A percentile compares a stretch with the other conserved stretches of the same genome.
Conservation (phyloP, 2,113 vertebrate genomes). For the Gopherus flavomarginatus region DNA sequence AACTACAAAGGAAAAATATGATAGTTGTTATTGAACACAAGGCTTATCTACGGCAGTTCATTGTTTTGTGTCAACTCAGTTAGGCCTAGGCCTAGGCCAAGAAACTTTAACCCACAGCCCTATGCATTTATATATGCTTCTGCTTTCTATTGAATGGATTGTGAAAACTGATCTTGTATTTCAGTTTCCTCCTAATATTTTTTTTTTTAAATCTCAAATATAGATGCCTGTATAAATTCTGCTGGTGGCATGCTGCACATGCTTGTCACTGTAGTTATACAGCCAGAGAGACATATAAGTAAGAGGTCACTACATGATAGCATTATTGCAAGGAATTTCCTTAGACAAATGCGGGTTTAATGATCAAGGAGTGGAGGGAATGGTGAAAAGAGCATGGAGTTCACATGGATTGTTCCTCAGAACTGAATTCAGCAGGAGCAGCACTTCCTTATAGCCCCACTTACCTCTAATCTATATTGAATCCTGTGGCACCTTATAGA, state of each 20-base stretch:
- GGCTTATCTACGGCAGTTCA: neutral
- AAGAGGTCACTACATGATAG: neutral
- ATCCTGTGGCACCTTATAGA: too few species aligned
- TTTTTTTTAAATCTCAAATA: neutral
- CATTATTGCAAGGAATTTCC: neutral
- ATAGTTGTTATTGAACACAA: neutral
- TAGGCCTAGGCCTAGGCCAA: neutral
- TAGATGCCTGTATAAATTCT: neutral
- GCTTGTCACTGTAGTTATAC: neutral
- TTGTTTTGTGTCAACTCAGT: neutral
- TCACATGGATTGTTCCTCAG: neutral
- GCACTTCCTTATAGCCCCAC: neutral
- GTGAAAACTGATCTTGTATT: neutral
- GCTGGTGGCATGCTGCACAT: neutral
- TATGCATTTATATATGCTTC: neutral
- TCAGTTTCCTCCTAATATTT: neutral
- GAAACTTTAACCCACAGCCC: fast-evolving
- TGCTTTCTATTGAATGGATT: neutral
- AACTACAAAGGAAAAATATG: neutral
- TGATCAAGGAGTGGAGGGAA: neutral
- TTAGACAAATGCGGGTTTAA: neutral
- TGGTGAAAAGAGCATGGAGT: neutral
- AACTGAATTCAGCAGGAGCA: neutral
- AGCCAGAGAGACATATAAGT: neutral
- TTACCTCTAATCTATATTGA: neutral